phyloP scores from a whole-genome alignment of 2,797 vertebrate species.

The Brachyalestes nurse region DNA sequence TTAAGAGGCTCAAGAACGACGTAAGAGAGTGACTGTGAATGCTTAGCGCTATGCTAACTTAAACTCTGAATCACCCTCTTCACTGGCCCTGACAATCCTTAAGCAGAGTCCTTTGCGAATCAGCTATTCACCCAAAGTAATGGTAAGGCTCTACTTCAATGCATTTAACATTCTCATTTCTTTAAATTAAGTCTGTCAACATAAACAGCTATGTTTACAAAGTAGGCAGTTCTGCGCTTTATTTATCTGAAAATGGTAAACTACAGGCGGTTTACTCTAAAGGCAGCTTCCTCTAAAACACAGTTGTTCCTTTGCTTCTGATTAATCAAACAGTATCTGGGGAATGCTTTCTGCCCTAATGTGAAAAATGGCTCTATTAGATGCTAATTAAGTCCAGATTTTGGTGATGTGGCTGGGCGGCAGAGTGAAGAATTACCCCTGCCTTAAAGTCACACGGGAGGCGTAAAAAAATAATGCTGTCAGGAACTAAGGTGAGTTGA shows the following conservation, averaged over 20 bases:
- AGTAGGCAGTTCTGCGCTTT: neutral
- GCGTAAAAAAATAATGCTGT: conserved; percentile 66
- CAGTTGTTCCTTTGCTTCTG: conserved; percentile 18
- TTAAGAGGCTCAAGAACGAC: conserved; percentile 2
- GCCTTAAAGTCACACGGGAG: conserved; percentile 58
- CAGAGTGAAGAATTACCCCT: conserved; percentile 66
- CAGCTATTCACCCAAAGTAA: neutral
- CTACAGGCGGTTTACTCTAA: neutral
- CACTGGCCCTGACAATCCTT: neutral
- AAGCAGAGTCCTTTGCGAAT: neutral
- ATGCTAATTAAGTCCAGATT: conserved; percentile 69
- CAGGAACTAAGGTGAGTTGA: conserved; percentile 49
- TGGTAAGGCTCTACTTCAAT: neutral
- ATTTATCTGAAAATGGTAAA: neutral
- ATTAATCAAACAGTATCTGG: conserved; percentile 62
- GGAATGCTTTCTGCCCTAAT: conserved; percentile 57
- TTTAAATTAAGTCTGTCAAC: neutral
- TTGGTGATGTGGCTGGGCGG: conserved; percentile 65
- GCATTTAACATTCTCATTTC: neutral
- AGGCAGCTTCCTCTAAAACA: conserved; percentile 8
- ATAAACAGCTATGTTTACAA: neutral
- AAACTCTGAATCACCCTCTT: conserved; percentile 1
- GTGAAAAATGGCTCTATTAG: conserved; percentile 74
- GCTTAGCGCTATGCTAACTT: neutral
- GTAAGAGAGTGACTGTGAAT: neutral